A percentile compares a stretch with the other conserved stretches of the same genome.
These are phyloP conservation scores for Himantopus leucocephalus DNA, from an alignment of 2,113 vertebrate genomes.

Conservation along the genomic window DNA sequence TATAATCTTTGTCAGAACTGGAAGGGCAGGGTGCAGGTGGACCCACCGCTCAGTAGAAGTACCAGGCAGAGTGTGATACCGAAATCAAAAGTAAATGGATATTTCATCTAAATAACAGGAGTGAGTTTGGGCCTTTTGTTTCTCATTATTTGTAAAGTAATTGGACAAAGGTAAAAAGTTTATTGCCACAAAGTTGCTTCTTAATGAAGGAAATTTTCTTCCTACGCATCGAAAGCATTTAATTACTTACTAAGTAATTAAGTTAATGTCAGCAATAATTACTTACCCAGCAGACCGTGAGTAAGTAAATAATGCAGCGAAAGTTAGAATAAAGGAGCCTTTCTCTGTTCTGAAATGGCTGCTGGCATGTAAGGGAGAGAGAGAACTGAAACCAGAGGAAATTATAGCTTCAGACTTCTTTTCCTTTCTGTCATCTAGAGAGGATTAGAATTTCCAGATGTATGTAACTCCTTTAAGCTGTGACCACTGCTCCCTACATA, in stretches of 20 bases:
- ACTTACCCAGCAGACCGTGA: not conserved
- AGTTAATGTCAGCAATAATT: constrained; percentile 25
- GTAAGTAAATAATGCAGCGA: not conserved
- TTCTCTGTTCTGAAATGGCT: not conserved
- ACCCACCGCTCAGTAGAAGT: not conserved
- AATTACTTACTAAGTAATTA: constrained; percentile 13
- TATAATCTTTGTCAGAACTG: not conserved
- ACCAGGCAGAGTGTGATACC: not conserved
- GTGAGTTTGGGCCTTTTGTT: not conserved
- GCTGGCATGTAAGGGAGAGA: not conserved
- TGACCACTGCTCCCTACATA: not conserved
- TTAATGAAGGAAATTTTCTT: not conserved
- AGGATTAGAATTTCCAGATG: not conserved
- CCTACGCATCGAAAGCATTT: not conserved
- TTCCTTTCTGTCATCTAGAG: not conserved
- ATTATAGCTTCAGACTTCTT: not conserved
- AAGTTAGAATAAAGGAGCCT: not conserved
- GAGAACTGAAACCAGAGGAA: not conserved
- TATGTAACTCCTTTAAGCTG: not conserved
- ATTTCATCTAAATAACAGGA: not conserved
- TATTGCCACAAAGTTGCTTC: not conserved
- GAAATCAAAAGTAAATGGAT: not conserved
- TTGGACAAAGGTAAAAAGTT: not conserved
- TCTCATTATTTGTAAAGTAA: not conserved
- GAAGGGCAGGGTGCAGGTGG: not conserved